Evolutionary conservation across 2,113 vertebrate species (phyloP).

Genomic region (Antigone vipio): DNA sequence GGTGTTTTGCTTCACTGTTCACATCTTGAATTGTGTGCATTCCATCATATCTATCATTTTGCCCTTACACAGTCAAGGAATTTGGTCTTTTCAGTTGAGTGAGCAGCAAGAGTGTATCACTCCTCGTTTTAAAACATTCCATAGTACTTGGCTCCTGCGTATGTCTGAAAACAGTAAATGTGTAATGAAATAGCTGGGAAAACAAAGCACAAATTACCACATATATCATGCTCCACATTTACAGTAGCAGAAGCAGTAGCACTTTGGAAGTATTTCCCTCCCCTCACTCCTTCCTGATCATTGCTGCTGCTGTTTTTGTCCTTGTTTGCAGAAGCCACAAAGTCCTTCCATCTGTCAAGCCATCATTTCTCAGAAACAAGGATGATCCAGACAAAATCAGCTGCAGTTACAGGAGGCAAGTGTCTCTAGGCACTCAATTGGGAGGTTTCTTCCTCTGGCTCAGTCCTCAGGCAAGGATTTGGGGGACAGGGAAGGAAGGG

Average conservation of each 20-base stretch:
- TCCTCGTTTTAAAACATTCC: constrained; percentile 27
- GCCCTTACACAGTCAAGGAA: constrained; percentile 1
- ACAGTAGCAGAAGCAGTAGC: background rate
- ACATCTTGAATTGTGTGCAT: background rate
- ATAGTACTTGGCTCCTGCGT: background rate
- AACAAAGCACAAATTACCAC: constrained; percentile 46
- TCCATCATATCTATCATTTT: constrained; percentile 13
- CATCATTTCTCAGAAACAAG: background rate
- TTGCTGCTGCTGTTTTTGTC: background rate
- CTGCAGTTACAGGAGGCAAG: background rate
- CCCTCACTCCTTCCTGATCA: background rate
- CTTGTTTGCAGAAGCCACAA: background rate
- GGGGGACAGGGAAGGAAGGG: rapidly evolving
- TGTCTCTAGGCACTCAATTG: background rate
- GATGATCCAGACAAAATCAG: background rate
- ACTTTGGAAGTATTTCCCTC: background rate
- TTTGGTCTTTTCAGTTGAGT: constrained; percentile 20
- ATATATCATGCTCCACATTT: constrained; percentile 14
- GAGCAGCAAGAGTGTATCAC: constrained; percentile 21
- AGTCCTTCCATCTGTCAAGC: background rate
- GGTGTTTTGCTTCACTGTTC: constrained; percentile 39
- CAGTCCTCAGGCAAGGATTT: background rate
- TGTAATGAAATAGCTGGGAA: constrained; percentile 43
- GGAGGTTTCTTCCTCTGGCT: background rate
- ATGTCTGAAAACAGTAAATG: constrained; percentile 39